Percentiles rank a stretch among this genome's conserved stretches.
phyloP scores from a whole-genome alignment of 1,140 invertebrate species.

The Philopotamus ludificatus region DNA sequence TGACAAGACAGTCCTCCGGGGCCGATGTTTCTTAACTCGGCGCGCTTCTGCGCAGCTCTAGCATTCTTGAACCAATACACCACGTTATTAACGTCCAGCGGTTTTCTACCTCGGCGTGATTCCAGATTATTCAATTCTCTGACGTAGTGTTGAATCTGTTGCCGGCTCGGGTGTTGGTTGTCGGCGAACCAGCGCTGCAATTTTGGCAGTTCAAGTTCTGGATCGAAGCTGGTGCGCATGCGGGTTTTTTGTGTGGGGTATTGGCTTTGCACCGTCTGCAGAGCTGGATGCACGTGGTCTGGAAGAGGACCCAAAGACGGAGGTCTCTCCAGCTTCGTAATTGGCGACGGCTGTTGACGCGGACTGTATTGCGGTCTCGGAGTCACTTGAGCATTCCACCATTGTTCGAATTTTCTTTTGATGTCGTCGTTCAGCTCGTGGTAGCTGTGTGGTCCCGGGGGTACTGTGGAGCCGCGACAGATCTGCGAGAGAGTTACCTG shows the following conservation, averaged over 20 bases:
- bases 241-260: slow-evolving; percentile 84
- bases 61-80: slow-evolving; percentile 99
- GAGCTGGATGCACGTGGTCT: slow-evolving; percentile 63
- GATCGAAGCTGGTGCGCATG: slow-evolving; percentile 92
- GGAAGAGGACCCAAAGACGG: slow-evolving; percentile 51
- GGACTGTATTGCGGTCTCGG: slow-evolving; percentile 60
- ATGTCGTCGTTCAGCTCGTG: slow-evolving; percentile 74
- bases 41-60: slow-evolving; percentile 88
- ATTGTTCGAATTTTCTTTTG: slow-evolving; percentile 74
- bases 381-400: slow-evolving; percentile 67
- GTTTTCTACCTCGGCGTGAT: slow-evolving; percentile 87
- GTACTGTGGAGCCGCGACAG: slow-evolving; percentile 65
- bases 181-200: slow-evolving; percentile 93
- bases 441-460: slow-evolving; percentile 54
- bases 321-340: slow-evolving; percentile 52
- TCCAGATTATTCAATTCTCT: slow-evolving; percentile 89
- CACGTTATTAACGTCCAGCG: slow-evolving; percentile 94
- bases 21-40: slow-evolving; percentile 66
- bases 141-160: slow-evolving; percentile 94
- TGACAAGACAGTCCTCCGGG: slow-evolving; percentile 56
- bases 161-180: slow-evolving; percentile 91
- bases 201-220: slow-evolving; percentile 91
- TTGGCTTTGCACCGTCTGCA: slow-evolving; percentile 71
- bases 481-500: slow-evolving; percentile 76
- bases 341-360: slow-evolving; percentile 55